Conservation (phyloP, 2,888 invertebrate genomes). For the Papilio elwesi region DNA sequence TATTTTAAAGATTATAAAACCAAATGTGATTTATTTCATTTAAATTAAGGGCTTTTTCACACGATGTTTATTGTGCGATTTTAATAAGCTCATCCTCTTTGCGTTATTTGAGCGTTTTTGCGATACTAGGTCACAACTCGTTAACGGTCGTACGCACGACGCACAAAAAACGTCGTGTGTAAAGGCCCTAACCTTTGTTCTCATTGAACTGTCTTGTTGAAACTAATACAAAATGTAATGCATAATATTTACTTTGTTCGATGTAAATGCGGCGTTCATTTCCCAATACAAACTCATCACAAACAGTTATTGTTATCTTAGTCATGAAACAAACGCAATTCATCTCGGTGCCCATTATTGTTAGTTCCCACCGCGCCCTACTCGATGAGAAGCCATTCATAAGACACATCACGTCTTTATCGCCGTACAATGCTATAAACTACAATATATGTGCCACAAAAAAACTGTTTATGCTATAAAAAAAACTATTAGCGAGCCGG, state of each 20-base stretch:
- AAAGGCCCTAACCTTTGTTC: too few relatives aligned
- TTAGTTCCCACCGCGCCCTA: slow-evolving; percentile 35
- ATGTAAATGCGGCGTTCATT: slow-evolving; percentile 31
- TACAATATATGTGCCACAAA: not conserved
- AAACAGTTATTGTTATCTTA: slow-evolving; percentile 36
- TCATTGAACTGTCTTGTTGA: not conserved
- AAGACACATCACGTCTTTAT: slow-evolving; percentile 4
- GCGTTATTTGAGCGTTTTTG: too few relatives aligned
- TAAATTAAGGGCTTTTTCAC: too few relatives aligned
- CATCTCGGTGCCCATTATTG: slow-evolving; percentile 34
- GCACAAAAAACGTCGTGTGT: too few relatives aligned
- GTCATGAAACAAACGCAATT: slow-evolving; percentile 40
- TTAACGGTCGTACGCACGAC: too few relatives aligned
- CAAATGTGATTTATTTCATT: too few relatives aligned
- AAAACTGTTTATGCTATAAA: too few relatives aligned
- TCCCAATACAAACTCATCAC: slow-evolving; percentile 34
- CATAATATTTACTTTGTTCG: slow-evolving; percentile 35
- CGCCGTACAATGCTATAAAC: slow-evolving; percentile 8
- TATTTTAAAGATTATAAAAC: too few relatives aligned
- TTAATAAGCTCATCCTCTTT: too few relatives aligned
- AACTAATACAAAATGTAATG: slow-evolving; percentile 18
- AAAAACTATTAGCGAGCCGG: too few relatives aligned
- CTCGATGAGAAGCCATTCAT: slow-evolving; percentile 30
- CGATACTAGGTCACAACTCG: slow-evolving; percentile 47
- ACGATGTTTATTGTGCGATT: too few relatives aligned